phyloP scores from a whole-genome alignment of 2,888 invertebrate species.

The Abrostola tripartita region DNA sequence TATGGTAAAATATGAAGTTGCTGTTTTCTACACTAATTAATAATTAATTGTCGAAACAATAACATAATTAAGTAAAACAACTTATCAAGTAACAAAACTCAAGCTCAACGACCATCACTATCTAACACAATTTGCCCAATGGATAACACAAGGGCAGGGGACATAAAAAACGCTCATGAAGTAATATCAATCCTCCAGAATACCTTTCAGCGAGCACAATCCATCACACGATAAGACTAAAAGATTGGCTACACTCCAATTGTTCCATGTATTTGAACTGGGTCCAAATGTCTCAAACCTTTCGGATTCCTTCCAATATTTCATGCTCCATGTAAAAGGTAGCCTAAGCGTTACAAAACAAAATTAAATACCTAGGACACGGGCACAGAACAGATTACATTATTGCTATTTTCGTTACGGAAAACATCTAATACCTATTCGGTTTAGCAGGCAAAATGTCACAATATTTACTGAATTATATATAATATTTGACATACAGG shows the following conservation, averaged over 20 bases:
- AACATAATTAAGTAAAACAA: no score
- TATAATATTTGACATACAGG: neutral
- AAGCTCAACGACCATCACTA: neutral
- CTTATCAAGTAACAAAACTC: neutral
- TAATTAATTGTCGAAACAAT: no score
- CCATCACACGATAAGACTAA: conserved; percentile 42
- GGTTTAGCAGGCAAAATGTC: neutral
- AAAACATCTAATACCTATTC: neutral
- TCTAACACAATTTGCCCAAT: neutral
- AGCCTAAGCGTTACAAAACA: neutral
- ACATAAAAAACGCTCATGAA: conserved; percentile 4
- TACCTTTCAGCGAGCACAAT: conserved; percentile 11
- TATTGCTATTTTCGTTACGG: neutral
- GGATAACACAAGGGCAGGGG: neutral
- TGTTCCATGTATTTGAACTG: conserved; percentile 6
- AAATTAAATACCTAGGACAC: neutral
- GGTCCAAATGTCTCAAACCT: conserved; percentile 25
- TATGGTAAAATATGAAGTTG: no score
- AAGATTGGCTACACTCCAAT: conserved; percentile 34
- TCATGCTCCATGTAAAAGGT: conserved; percentile 6
- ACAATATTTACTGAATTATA: neutral
- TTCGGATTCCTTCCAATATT: conserved; percentile 25
- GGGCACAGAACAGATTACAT: neutral
- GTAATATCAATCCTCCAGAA: conserved; percentile 27
- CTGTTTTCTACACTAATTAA: no score